Evolutionary conservation across 2,797 vertebrate species (phyloP).

Genomic region (Pseudochirops corinnae): DNA sequence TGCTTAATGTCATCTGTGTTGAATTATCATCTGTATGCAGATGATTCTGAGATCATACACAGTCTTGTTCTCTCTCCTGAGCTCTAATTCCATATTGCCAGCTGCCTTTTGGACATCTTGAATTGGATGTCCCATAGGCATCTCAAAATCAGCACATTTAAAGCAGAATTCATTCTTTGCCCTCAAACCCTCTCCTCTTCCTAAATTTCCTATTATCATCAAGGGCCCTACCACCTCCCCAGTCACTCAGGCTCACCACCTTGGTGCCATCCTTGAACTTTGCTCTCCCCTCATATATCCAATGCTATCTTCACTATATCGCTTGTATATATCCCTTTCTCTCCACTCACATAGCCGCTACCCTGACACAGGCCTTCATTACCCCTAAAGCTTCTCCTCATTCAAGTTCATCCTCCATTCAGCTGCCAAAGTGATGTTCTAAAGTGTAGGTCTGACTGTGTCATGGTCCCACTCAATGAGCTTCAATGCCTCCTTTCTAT

Average conservation of each 20-base stretch:
- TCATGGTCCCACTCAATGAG: background rate
- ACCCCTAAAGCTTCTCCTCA: background rate
- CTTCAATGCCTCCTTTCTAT: background rate
- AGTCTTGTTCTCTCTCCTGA: no score
- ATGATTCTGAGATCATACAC: no score
- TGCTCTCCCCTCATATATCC: background rate
- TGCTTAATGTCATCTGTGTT: no score
- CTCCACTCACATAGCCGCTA: background rate
- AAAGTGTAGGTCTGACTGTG: background rate
- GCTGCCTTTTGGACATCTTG: no score
- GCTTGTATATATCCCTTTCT: background rate
- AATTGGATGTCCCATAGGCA: no score
- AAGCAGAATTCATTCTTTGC: no score
- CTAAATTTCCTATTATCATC: background rate
- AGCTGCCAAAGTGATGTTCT: no score
- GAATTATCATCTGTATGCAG: no score
- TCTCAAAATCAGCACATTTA: no score
- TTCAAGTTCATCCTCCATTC: background rate
- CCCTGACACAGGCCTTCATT: no score
- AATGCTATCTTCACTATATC: background rate
- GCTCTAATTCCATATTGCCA: no score
- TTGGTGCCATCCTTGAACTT: background rate
- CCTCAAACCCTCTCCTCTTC: background rate
- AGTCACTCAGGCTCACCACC: background rate
- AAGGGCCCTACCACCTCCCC: background rate